Evolutionary conservation across 1,140 invertebrate genomes (phyloP), one percentile per base, ranked within the genome.

Genomic region (Diploscapter pachys): DNA sequence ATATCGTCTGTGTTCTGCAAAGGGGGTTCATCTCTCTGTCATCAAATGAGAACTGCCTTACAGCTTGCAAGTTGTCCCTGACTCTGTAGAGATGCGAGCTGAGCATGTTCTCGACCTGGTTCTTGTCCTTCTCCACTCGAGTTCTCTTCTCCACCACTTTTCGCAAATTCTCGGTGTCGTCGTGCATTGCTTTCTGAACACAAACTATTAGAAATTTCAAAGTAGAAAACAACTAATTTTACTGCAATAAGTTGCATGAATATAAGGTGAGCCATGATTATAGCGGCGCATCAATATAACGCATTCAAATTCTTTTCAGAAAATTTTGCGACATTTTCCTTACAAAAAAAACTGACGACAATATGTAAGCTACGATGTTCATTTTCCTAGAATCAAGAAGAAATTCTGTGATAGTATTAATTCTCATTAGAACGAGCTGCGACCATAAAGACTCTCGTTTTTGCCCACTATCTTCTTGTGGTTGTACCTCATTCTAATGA

Each of bases 101-200:
- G 53, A 99, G 88, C 61, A 97, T 87, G 89, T 98, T 98, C 86
- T 99, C 96, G 56, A 99, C 88, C 86, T 96, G 96, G 86, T 96
- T 98, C 86, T 98, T 99, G 77, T 95, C 93, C 53, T 94, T 93
- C 87, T 98, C 96, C 6, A 98, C 88, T 86, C 89, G 80, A 48
- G 77, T 64, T 59, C 82, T 50, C 13, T 77, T 31, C 49, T 53
- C 50, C 13, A 68, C 55, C 8, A 83, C 64, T 3, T 77, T 59
- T 63, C 77, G 73, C 31, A 82, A 55, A 9, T 72, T 9, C 13
- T 57, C 31, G 48, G 73, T 81, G 53, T 72, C 79, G 11, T 75
- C 50, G 49, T 73, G 70, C 54, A 82, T 81, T 52, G 81, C 73
- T 50, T 73, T 65, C 80, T 81, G 52, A 48, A 81, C 31, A 31